Conservation (phyloP, 1,140 invertebrate genomes). For the Drosophila simulans region DNA sequence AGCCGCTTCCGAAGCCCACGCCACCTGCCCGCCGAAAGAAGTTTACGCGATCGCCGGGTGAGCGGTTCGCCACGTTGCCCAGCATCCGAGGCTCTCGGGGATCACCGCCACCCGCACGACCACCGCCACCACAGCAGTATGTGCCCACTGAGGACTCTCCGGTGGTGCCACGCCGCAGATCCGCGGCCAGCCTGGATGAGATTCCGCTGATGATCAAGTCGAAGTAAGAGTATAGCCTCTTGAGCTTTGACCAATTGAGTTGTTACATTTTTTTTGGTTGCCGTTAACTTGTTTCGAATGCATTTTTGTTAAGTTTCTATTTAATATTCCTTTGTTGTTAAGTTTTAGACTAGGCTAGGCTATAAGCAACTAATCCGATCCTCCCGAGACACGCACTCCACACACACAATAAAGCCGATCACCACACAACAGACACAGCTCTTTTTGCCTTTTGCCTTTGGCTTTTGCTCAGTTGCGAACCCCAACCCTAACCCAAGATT, state of each 20-base stretch:
- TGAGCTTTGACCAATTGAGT: conserved; percentile 45
- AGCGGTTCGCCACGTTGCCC: conserved; percentile 86
- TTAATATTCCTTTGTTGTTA: conserved; percentile 40
- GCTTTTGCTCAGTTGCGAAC: conserved; percentile 33
- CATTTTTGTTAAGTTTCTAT: conserved; percentile 69
- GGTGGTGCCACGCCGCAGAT: conserved; percentile 58
- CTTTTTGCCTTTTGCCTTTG: conserved; percentile 48
- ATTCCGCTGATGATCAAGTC: conserved; percentile 65
- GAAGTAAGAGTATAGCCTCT: conserved; percentile 67
- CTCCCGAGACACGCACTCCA: conserved; percentile 38
- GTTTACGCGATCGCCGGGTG: conserved; percentile 81
- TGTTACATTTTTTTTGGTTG: conserved; percentile 28
- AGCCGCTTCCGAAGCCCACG: conserved; percentile 86
- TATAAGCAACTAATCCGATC: conserved; percentile 49
- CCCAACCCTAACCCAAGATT: conserved; percentile 16
- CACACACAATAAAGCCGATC: conserved; percentile 70
- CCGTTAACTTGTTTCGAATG: conserved; percentile 64
- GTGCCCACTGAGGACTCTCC: conserved; percentile 71
- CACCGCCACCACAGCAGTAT: conserved; percentile 70
- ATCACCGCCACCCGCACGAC: conserved; percentile 76
- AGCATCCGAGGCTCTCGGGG: conserved; percentile 84
- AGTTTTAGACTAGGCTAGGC: conserved; percentile 57
- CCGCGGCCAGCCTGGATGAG: conserved; percentile 68
- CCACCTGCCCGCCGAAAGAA: conserved; percentile 86
- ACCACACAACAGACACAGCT: conserved; percentile 49